phyloP scores from a whole-genome alignment of 2,888 invertebrate genomes.

The Cryptophagus acutangulus region DNA sequence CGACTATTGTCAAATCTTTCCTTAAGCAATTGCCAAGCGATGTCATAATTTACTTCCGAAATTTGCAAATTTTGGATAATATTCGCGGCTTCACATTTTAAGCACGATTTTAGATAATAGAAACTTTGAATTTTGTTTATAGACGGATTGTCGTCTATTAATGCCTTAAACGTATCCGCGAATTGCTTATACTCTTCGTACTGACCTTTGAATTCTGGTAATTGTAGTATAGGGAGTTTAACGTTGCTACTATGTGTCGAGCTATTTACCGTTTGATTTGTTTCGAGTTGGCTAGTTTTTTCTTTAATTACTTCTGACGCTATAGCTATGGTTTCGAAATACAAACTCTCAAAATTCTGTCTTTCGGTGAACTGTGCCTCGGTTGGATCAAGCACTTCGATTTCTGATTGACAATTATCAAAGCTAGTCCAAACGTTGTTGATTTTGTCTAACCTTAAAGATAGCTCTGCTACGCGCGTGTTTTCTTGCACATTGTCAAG shows the following conservation, averaged over 20 bases:
- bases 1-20: conserved; percentile 15
- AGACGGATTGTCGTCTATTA: conserved; percentile 10
- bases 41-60: no score
- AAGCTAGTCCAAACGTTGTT: conserved; percentile 7
- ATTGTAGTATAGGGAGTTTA: no score
- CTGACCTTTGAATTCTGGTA: conserved; percentile 11
- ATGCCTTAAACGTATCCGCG: conserved; percentile 12
- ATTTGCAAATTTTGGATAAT: conserved; percentile 11
- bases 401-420: conserved; percentile 4
- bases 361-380: conserved; percentile 6
- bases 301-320: conserved; percentile 2
- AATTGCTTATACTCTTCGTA: conserved; percentile 13
- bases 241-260: no score
- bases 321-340: background rate
- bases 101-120: conserved; percentile 16
- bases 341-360: conserved; percentile 4
- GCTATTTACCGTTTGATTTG: no score
- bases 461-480: no score
- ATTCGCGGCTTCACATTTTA: conserved; percentile 11
- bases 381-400: conserved; percentile 2
- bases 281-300: no score
- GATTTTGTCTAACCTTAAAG: no score
- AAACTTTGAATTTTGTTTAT: conserved; percentile 14
- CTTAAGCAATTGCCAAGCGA: no score
- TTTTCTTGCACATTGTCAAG: no score